Base-by-base conservation (phyloP, 2,888 invertebrate species). In the Itoplectis maculator region DNA sequence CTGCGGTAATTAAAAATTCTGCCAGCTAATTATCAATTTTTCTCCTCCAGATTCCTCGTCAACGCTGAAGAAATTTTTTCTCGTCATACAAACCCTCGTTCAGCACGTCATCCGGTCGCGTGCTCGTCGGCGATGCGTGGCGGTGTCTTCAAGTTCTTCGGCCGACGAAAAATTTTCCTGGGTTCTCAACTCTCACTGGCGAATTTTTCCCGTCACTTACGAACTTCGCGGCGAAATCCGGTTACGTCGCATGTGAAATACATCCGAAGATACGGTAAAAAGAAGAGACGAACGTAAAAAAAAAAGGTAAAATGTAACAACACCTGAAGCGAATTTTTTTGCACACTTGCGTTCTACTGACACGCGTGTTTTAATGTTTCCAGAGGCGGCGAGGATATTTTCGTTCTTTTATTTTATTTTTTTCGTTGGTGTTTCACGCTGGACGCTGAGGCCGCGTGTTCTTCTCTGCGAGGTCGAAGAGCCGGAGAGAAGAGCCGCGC, bases 401-500 rank as follows among this genome's bases (percentile, higher is more conserved):
- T 54, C n/a, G n/a, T n/a, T n/a, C n/a, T n/a, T n/a, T n/a, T n/a
- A n/a, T n/a, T n/a, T n/a, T n/a, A n/a, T n/a, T n/a, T n/a, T n/a
- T n/a, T n/a, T n/a, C n/a, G n/a, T 29, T 29, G 5, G 29, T 29
- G 29, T 29, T 29, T 29, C 29, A 29, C 29, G 29, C 29, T 29
- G 29, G 29, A 29, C 29, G 2, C 29, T 29, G 37, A 13, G 35
- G 18, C 70, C 73, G 45, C 73, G 73, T 73, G 73, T 49, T 72
- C 59, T 45, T 73, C 61, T 61, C 54, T 13, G 42, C 13, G 54
- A 45, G 35, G 65, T 56, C 66, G 66, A 61, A 37, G 47, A 61
- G 65, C 29, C 56, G 56, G 47, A 35, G 20, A 61, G 72, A 65
- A 79, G 65, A 56, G 56, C 56, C 56, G 66, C 87, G 87, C 86